Evolutionary conservation across 1,140 invertebrate genomes (phyloP), one percentile per base, ranked within the genome.

Genomic region (Leptopilina boulardi): DNA sequence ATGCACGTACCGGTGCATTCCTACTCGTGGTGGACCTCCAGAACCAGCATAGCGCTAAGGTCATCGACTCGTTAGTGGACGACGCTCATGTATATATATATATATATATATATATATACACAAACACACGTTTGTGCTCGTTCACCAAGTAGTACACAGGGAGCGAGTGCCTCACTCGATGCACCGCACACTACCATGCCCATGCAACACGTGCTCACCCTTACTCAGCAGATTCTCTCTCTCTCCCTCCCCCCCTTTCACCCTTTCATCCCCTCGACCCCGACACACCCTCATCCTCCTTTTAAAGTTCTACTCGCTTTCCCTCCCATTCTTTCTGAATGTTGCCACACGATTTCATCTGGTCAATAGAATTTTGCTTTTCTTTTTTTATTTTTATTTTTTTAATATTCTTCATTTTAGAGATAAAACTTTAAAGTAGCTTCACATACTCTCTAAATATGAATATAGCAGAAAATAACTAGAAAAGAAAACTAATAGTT

Each of bases 171-270:
- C 19, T 21, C 19, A 66, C 13, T 26, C 56, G 56, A 66, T 66
- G 56, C 56, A 26, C 23, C 56, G 56, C 13, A 47, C 44, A 15
- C 44, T 15, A 47, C 44, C 44, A 15, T 15, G 44, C 23, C n/a
- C 56, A 66, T 66, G 56, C 56, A 66, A 66, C 56, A 66, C 56
- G 56, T 66, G 56, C 56, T 66, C 56, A 66, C 56, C 56, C 56
- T 66, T 66, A 66, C 23, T 66, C 56, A 66, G 56, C 56, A 66
- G 56, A 30, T 13, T 13, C 23, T 26, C 54, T 26, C 19, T 15
- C 15, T 2, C 2, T 21, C 56, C 19, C 5, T 10, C 23, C 56
- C 21, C 3, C 18, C 4, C 18, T 19, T 19, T 9, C 2, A n/a
- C 19, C 47, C 47, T 9, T 2, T 8, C n/a, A 6, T 11, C 26